These are phyloP conservation scores for Mastomys coucha DNA, from an alignment of 2,113 vertebrate genomes.

Conservation along the genomic window DNA sequence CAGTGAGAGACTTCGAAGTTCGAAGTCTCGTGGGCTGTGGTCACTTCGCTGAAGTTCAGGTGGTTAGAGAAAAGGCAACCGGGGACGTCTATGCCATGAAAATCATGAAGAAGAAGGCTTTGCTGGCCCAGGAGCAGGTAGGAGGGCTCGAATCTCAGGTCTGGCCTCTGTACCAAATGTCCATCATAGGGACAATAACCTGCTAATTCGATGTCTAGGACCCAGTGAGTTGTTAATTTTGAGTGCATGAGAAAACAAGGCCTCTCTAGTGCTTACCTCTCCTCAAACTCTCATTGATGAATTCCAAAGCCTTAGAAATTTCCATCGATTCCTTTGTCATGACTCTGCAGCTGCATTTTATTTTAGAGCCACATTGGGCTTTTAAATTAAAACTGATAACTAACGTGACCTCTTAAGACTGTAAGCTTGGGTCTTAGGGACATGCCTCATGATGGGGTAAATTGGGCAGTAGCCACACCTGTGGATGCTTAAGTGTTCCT, in stretches of 20 bases:
- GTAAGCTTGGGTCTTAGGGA: not conserved
- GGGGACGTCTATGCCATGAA: conserved; percentile 97
- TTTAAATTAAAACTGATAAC: conserved; percentile 46
- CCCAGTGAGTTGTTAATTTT: not conserved
- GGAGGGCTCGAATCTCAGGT: conserved; percentile 31
- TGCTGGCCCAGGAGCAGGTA: conserved; percentile 92
- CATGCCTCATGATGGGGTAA: not conserved
- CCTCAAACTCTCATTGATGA: not conserved
- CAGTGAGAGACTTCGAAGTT: conserved; percentile 92
- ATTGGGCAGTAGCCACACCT: not conserved
- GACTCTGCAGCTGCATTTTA: conserved; percentile 31
- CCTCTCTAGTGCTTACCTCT: conserved; percentile 4
- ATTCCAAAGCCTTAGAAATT: conserved; percentile 55
- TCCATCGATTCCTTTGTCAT: conserved; percentile 17
- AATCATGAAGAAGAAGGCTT: conserved; percentile 93
- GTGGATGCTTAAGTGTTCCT: not conserved
- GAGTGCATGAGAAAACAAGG: not conserved
- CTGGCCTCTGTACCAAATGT: not conserved
- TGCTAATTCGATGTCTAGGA: not conserved
- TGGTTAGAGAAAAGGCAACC: conserved; percentile 93
- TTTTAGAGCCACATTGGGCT: conserved; percentile 53
- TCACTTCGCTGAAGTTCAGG: conserved; percentile 94
- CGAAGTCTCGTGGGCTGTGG: conserved; percentile 93
- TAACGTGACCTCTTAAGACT: conserved; percentile 36
- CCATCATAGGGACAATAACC: not conserved